phyloP scores from a whole-genome alignment of 2,797 vertebrate species.

The Urophycis tenuis region DNA sequence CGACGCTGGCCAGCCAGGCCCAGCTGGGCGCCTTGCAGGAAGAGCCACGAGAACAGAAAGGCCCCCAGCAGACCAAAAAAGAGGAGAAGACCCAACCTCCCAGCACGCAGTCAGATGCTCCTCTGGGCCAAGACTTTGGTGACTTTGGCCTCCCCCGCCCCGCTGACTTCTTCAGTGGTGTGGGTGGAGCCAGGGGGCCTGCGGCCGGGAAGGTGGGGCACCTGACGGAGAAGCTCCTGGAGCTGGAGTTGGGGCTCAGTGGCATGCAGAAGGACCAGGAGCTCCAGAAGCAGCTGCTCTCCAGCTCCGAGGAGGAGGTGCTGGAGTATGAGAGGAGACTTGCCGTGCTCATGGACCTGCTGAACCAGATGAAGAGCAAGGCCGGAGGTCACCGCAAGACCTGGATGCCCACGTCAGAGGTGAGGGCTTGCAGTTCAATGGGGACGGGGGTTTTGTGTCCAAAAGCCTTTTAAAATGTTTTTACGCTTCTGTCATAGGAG shows the following conservation, averaged over 20 bases:
- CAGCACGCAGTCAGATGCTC: conserved; percentile 11
- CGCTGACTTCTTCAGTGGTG: conserved; percentile 46
- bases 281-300: conserved; percentile 77
- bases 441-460: not conserved
- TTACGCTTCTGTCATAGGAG: not conserved
- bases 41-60: conserved; percentile 14
- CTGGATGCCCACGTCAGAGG: conserved; percentile 32
- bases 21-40: conserved; percentile 78
- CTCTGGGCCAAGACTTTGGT: conserved; percentile 25
- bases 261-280: conserved; percentile 72
- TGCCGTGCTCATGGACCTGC: conserved; percentile 70
- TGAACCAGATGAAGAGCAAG: conserved; percentile 62
- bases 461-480: not conserved
- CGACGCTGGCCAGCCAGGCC: conserved; percentile 75
- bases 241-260: conserved; percentile 74
- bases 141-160: conserved; percentile 49
- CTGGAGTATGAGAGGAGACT: conserved; percentile 78
- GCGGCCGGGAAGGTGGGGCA: conserved; percentile 55
- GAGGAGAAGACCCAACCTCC: conserved; percentile 13
- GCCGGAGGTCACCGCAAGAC: conserved; percentile 27
- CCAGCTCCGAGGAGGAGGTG: conserved; percentile 74
- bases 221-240: conserved; percentile 72
- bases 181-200: conserved; percentile 26
- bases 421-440: conserved; percentile 27
- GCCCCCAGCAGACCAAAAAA: conserved; percentile 29